Conservation (phyloP, 2,113 vertebrate genomes). For the Poeciliopsis retropinna region DNA sequence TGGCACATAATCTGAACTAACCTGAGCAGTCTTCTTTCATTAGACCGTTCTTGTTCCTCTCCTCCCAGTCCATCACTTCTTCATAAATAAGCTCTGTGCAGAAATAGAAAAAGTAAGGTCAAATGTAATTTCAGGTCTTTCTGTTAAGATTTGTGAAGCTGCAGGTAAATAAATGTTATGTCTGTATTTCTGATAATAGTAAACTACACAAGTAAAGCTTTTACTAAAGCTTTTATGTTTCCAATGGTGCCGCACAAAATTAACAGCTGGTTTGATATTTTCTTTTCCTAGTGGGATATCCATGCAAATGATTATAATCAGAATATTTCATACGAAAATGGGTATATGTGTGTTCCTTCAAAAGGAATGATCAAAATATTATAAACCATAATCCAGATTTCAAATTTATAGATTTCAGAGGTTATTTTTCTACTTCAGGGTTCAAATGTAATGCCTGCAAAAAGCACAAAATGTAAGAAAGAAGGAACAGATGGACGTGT, state of each 20-base stretch:
- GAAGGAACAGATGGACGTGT: neutral
- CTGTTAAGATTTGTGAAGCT: neutral
- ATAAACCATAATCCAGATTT: too few relatives aligned
- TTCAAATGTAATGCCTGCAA: neutral
- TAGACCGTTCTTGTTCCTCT: conserved; percentile 96
- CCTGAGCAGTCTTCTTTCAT: conserved; percentile 95
- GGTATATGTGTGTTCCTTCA: too few relatives aligned
- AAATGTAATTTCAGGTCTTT: neutral
- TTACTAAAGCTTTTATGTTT: too few relatives aligned
- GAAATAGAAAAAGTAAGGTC: neutral
- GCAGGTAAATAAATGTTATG: neutral
- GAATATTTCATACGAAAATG: too few relatives aligned
- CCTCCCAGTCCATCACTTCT: conserved; percentile 98
- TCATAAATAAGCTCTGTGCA: conserved; percentile 93
- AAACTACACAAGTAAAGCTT: too few relatives aligned
- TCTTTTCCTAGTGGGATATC: too few relatives aligned
- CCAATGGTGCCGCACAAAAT: too few relatives aligned
- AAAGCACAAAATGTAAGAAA: neutral
- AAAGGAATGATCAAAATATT: too few relatives aligned
- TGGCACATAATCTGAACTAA: conserved; percentile 49
- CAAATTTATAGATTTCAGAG: too few relatives aligned
- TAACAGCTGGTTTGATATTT: too few relatives aligned
- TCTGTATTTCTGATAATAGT: too few relatives aligned
- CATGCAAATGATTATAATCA: too few relatives aligned
- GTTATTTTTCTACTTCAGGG: neutral